Evolutionary conservation across 1,140 invertebrate genomes (phyloP).

Genomic region (Saccostrea cuccullata): DNA sequence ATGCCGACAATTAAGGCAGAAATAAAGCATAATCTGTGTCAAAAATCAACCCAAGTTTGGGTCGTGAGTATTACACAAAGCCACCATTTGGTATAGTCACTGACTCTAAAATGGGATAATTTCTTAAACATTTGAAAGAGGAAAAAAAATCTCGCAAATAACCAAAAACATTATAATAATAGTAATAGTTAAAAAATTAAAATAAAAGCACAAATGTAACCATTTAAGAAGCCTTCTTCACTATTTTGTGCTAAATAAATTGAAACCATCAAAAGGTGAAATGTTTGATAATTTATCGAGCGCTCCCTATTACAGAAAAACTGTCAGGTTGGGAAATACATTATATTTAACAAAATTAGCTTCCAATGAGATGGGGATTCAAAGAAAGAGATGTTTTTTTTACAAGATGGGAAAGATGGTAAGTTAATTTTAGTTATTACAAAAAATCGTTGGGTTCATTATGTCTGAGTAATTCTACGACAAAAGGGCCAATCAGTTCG

Average conservation of each 20-base stretch:
- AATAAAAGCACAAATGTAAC: background rate
- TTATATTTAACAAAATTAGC: conserved; percentile 8
- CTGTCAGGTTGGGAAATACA: background rate
- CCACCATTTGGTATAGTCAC: background rate
- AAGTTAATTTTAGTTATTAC: conserved; percentile 26
- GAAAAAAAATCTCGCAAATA: background rate
- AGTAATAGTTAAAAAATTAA: background rate
- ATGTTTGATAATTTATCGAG: background rate
- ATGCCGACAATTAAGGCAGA: background rate
- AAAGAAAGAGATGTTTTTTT: background rate
- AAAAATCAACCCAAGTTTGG: background rate
- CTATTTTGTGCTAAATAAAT: background rate
- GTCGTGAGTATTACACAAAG: no score
- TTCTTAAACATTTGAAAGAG: background rate
- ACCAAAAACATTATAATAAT: background rate
- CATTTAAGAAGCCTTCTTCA: background rate
- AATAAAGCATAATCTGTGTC: background rate
- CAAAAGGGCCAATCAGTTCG: background rate
- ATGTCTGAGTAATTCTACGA: background rate
- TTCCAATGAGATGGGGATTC: background rate
- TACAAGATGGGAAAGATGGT: background rate
- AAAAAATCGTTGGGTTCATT: background rate
- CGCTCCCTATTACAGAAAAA: background rate
- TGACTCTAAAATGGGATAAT: background rate
- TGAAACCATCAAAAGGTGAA: background rate